These are phyloP conservation scores for Stichodactyla helianthus DNA, from an alignment of 64 coral and sea anemone genomes.

Conservation along the genomic window DNA sequence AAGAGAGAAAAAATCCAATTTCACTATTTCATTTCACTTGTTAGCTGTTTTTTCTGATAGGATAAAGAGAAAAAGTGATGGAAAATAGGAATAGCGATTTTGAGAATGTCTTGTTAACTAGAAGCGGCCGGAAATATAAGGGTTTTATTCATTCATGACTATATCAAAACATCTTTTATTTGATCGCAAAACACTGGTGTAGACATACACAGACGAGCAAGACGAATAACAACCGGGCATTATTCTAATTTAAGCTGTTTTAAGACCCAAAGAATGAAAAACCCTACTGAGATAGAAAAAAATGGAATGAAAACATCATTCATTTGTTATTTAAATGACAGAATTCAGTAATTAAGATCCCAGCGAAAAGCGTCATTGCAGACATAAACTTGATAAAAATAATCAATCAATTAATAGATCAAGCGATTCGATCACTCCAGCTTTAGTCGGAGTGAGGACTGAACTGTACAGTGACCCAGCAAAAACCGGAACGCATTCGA, in stretches of 20 bases:
- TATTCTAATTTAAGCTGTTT: neutral
- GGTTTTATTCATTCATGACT: neutral
- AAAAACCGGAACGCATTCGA: no score
- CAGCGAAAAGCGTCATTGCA: neutral
- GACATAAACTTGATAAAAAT: slow-evolving; percentile 6
- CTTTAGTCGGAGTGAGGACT: neutral
- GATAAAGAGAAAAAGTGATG: neutral
- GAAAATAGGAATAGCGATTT: neutral
- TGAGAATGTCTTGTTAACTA: slow-evolving; percentile 3
- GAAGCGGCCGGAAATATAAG: neutral
- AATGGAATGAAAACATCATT: neutral
- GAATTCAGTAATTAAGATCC: slow-evolving; percentile 5
- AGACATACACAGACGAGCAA: neutral
- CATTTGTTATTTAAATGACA: slow-evolving; percentile 10
- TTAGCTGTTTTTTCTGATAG: neutral
- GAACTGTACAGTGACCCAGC: no score
- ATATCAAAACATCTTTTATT: neutral
- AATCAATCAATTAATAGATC: neutral
- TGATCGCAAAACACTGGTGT: neutral
- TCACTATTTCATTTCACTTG: neutral
- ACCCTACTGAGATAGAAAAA: neutral
- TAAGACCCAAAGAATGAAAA: neutral
- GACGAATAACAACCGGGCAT: neutral
- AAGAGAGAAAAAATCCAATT: neutral
- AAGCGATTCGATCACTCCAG: neutral